Conservation (phyloP, 2,797 vertebrate genomes). For the Pseudochromis fuscus region DNA sequence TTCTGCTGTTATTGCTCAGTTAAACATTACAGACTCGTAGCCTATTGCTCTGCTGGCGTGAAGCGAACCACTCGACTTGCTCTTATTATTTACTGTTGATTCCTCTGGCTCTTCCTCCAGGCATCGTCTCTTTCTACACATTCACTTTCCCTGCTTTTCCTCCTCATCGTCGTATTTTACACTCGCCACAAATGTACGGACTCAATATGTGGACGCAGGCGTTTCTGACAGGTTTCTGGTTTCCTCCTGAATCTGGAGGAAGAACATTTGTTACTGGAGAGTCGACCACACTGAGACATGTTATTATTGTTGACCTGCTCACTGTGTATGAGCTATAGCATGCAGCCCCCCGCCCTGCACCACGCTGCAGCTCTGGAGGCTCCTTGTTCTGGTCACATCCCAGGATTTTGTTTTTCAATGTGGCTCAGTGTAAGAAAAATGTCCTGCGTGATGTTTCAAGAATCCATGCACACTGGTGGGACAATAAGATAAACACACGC, state of each 20-base stretch:
- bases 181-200: slow-evolving; percentile 11
- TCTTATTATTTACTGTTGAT: slow-evolving; percentile 45
- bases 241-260: slow-evolving; percentile 35
- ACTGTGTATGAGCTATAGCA: slow-evolving; percentile 36
- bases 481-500: slow-evolving; percentile 59
- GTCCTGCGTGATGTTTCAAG: slow-evolving; percentile 44
- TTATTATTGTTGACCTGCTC: slow-evolving; percentile 37
- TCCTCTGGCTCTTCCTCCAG: slow-evolving; percentile 35
- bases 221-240: slow-evolving; percentile 5
- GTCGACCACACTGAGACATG: slow-evolving; percentile 33
- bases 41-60: slow-evolving; percentile 39
- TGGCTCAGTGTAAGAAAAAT: slow-evolving; percentile 48
- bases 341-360: slow-evolving; percentile 25
- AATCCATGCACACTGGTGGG: slow-evolving; percentile 42
- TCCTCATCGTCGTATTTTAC: not conserved
- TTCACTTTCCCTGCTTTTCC: slow-evolving; percentile 6
- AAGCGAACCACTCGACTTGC: slow-evolving; percentile 21
- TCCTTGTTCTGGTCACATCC: slow-evolving; percentile 35
- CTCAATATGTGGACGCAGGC: not conserved
- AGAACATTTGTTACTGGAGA: slow-evolving; percentile 28
- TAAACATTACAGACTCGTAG: slow-evolving; percentile 53
- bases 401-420: slow-evolving; percentile 47
- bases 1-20: slow-evolving; percentile 71
- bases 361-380: slow-evolving; percentile 25
- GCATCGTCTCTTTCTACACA: slow-evolving; percentile 19